Evolutionary conservation across 2,888 invertebrate genomes (phyloP), one percentile per base, ranked within the genome.

Genomic region (Ochropacha duplaris): DNA sequence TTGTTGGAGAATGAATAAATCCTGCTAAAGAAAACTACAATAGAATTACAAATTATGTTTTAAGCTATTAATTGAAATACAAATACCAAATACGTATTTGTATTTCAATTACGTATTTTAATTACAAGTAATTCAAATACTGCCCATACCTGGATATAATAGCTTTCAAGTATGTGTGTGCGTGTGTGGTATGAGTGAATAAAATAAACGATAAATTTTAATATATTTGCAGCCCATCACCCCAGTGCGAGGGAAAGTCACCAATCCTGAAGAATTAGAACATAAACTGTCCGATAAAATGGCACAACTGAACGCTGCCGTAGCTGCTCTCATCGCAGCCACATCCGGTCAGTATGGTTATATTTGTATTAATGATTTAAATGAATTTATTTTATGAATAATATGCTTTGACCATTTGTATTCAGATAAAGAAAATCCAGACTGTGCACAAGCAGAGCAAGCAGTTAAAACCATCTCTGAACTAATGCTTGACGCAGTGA

Each of bases 81-180:
- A 58, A 62, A 59, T 59, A 59, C 59, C 22, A 51, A 51, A 56
- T 55, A 62, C 56, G 65, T 64, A 68, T 68, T 70, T 64, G 65
- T 64, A 66, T 74, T 73, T 76, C 72, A 74, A 74, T 71, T 72
- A 73, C 72, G 69, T 76, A 76, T 74, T 72, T 74, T 74, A 70
- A 74, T 72, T 69, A 69, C 64, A 65, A 66, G 64, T 64, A 60
- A 64, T 68, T 69, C 58, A 68, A 71, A 66, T 66, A 65, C 59
- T 65, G 62, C 56, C 60, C 57, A 59, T n/a, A n/a, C n/a, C n/a
- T n/a, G n/a, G n/a, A n/a, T n/a, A 2, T 44, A 8, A 44, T 19
- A 44, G 44, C 6, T 44, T 44, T 44, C 19, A 44, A n/a, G 36
- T 36, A 3, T 44, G 9, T n/a, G n/a, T n/a, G n/a, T n/a, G n/a